phyloP scores from a whole-genome alignment of 2,113 vertebrate genomes.

The Cryptomyrus ogoouensis region DNA sequence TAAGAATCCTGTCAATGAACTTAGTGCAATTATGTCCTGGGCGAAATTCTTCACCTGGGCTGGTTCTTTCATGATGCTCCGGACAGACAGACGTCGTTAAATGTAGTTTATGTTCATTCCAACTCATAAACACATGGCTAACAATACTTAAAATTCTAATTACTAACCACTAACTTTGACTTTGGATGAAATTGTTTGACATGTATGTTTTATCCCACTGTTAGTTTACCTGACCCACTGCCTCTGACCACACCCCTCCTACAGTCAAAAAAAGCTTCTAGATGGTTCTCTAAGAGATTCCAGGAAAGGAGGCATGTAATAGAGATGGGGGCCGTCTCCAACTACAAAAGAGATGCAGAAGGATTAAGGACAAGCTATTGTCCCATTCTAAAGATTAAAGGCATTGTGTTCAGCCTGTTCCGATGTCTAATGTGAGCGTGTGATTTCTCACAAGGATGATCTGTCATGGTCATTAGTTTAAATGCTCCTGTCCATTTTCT shows the following conservation, averaged over 20 bases:
- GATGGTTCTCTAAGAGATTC: background rate
- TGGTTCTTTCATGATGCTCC: background rate
- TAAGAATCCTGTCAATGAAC: background rate
- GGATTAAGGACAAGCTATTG: background rate
- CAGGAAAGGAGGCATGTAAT: background rate
- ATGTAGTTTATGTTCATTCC: background rate
- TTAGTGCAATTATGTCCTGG: background rate
- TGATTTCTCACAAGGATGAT: conserved; percentile 3
- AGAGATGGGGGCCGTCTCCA: background rate
- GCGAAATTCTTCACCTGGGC: background rate
- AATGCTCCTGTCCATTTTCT: background rate
- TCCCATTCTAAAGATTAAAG: background rate
- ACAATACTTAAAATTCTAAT: background rate
- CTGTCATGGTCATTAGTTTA: background rate
- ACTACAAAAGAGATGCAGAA: background rate
- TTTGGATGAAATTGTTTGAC: background rate
- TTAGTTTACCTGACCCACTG: background rate
- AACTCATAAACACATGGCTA: background rate
- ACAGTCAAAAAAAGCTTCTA: background rate
- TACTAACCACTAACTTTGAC: background rate
- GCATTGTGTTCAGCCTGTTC: background rate
- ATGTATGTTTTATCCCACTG: background rate
- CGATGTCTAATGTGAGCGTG: background rate
- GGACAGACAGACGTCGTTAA: background rate
- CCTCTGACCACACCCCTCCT: background rate